Base-by-base conservation (phyloP, 2,888 invertebrate genomes). In the Conops quadrifasciatus region DNA sequence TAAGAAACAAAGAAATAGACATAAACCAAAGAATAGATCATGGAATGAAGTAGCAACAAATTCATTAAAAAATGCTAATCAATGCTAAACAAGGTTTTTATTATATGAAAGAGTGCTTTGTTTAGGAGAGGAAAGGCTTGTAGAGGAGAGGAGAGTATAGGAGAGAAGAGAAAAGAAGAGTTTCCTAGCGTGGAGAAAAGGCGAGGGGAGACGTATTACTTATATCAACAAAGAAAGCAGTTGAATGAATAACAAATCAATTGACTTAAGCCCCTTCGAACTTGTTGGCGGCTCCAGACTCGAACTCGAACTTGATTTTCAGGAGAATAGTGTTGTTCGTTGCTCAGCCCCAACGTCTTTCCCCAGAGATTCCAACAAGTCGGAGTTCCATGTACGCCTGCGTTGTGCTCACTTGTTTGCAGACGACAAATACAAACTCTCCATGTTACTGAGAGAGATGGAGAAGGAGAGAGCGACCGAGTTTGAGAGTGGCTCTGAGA, bases 361-460 rank as follows among this genome's bases (percentile, higher is more conserved):
- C 65, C 58, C 69, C 69, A 21, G 21, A 75, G 70, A 75, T 74
- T 75, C 73, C 75, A 77, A 77, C 77, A 68, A 60, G 69, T 67
- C 1, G 2, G 51, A 58, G 76, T 75, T 73, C 43, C 15, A 0
- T 67, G 59, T 2, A 69, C 65, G 71, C 74, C 1, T 76, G 77
- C 76, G 77, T 72, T 60, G 51, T 36, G 71, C 16, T 16, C 51
- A 4, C 21, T n/a, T 11, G 5, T 30, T 2, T 47, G 66, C 60
- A 65, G 66, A 60, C n/a, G 16, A 19, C 5, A 53, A 15, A 43
- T 15, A 16, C 24, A 13, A 9, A 19, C 58, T 36, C 65, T 73
- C 56, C 73, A 74, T 66, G 2, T 1, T n/a, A 26, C 13, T 21
- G 43, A 51, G 53, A 67, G 56, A 36, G 45, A 68, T 66, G 67